Evolutionary conservation across 2,113 vertebrate genomes (phyloP).

Genomic region (Erythrocercus mccallii): DNA sequence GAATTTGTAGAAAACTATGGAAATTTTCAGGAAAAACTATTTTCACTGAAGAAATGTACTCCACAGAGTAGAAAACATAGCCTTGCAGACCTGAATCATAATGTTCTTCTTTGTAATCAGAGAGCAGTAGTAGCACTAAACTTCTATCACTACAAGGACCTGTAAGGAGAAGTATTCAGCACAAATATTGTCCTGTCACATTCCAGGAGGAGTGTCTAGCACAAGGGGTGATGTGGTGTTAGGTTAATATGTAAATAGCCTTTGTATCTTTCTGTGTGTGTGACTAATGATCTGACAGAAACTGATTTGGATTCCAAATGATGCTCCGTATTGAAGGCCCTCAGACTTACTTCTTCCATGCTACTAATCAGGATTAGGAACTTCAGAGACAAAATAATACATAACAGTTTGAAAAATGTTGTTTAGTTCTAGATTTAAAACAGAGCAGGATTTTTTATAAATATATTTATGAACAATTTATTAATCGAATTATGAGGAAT

Average conservation of each 20-base stretch:
- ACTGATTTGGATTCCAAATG: not conserved
- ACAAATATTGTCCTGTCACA: not conserved
- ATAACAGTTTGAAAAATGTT: not conserved
- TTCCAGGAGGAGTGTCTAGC: not conserved
- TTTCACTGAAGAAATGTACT: not conserved
- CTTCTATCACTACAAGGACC: not conserved
- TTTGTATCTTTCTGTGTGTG: not conserved
- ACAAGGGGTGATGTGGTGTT: not conserved
- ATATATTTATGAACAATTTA: not conserved
- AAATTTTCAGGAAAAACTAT: not conserved
- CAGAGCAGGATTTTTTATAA: not conserved
- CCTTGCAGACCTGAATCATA: not conserved
- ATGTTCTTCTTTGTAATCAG: constrained; percentile 1
- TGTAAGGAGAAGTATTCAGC: not conserved
- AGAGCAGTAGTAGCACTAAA: not conserved
- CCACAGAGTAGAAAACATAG: not conserved
- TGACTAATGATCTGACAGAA: not conserved
- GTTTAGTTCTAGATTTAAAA: not conserved
- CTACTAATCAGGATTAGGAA: not conserved
- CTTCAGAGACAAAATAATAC: not conserved
- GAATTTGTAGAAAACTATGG: not conserved
- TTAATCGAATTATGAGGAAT: not conserved
- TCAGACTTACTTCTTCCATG: not conserved
- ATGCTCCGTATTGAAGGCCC: no score
- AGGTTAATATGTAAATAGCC: not conserved